A percentile compares a stretch with the other conserved stretches of the same genome.
Conservation (phyloP, 2,888 invertebrate species). For the Stenchaetothrips biformis region DNA sequence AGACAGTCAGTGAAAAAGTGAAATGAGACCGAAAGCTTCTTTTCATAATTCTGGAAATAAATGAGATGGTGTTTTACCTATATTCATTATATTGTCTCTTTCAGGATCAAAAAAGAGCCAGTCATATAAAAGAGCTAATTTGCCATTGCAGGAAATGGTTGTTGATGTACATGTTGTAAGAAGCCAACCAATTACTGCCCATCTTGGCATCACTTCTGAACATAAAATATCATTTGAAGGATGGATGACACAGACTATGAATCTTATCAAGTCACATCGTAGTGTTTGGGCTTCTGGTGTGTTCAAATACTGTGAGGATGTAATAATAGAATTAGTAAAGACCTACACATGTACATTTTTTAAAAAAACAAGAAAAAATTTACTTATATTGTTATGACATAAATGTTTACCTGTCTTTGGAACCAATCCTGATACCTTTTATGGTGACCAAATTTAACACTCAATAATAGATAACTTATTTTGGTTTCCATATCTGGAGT, state of each 20-base stretch:
- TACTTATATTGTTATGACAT: conserved; percentile 29
- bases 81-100: conserved; percentile 93
- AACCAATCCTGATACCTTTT: conserved; percentile 95
- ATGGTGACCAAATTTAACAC: conserved; percentile 84
- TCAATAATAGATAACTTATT: conserved; percentile 76
- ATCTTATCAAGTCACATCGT: conserved; percentile 87
- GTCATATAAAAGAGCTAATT: conserved; percentile 86
- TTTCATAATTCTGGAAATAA: conserved; percentile 4
- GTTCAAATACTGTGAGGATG: conserved; percentile 66
- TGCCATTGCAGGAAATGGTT: conserved; percentile 85
- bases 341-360: not conserved
- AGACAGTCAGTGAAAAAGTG: conserved; percentile 29
- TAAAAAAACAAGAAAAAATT: not conserved
- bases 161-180: conserved; percentile 85
- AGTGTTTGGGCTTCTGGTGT: conserved; percentile 88
- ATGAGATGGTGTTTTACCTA: conserved; percentile 48
- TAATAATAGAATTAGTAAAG: not conserved
- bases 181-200: conserved; percentile 93
- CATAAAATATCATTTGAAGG: conserved; percentile 87
- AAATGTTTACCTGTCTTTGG: conserved; percentile 68
- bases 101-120: conserved; percentile 89
- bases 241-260: conserved; percentile 89
- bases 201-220: conserved; percentile 91
- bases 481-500: conserved; percentile 93
- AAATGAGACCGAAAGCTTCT: not conserved